Conservation (phyloP, 2,113 vertebrate genomes). For the Turnix velox region DNA sequence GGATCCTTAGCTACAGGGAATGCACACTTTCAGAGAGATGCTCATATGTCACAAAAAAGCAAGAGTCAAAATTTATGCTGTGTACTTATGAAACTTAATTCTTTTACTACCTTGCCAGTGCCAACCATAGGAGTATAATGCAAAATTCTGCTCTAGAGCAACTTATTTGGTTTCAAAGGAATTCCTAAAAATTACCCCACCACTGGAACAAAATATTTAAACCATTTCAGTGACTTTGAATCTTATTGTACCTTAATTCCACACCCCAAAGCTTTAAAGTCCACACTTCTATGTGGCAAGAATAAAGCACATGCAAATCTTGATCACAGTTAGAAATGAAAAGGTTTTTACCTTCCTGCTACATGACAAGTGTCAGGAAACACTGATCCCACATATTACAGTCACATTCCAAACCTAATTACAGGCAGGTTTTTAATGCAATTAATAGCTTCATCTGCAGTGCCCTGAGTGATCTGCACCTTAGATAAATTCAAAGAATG, state of each 20-base stretch:
- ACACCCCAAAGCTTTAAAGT: slow-evolving; percentile 2
- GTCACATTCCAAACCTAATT: slow-evolving; percentile 55
- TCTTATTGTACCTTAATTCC: slow-evolving; percentile 6
- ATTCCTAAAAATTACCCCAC: neutral
- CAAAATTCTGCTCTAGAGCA: neutral
- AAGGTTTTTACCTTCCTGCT: slow-evolving; percentile 1
- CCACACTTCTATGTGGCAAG: neutral
- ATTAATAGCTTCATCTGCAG: slow-evolving; percentile 58
- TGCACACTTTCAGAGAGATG: neutral
- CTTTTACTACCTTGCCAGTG: slow-evolving; percentile 11
- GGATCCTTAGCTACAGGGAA: neutral
- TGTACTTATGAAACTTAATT: slow-evolving; percentile 25
- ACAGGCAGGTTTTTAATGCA: slow-evolving; percentile 46
- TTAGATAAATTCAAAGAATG: slow-evolving; percentile 52
- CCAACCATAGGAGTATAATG: neutral
- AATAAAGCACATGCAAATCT: neutral
- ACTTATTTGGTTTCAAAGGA: neutral
- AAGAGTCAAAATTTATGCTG: slow-evolving; percentile 33
- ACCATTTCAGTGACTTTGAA: neutral
- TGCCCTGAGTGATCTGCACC: neutral
- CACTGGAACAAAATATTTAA: neutral
- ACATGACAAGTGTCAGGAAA: slow-evolving; percentile 17
- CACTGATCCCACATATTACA: neutral
- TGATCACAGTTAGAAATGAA: neutral
- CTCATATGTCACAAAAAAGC: neutral